A percentile compares a stretch with the other conserved stretches of the same genome.
These are phyloP conservation scores for Onthophagus sagittarius DNA, from an alignment of 2,888 invertebrate genomes.

Conservation along the genomic window DNA sequence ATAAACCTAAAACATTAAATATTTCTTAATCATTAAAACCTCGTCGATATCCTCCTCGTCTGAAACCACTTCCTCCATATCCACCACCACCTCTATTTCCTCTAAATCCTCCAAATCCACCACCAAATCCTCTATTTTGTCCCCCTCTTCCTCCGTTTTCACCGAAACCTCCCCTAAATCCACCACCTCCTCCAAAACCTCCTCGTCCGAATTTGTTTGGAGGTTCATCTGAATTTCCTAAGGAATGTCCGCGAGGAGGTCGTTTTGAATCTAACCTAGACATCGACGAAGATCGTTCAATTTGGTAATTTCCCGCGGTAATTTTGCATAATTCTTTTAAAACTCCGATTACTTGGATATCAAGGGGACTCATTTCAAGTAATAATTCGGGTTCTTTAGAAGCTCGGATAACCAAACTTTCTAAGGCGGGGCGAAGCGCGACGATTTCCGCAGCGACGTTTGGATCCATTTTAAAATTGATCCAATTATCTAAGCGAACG, in stretches of 20 bases:
- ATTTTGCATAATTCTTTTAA: conserved; percentile 72
- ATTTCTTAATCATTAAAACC: conserved; percentile 15
- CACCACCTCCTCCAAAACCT: conserved; percentile 30
- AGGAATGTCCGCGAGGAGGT: conserved; percentile 49
- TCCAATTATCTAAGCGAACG: conserved; percentile 89
- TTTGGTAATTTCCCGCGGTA: conserved; percentile 70
- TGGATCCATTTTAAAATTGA: conserved; percentile 83
- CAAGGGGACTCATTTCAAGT: conserved; percentile 58
- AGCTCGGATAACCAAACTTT: conserved; percentile 76
- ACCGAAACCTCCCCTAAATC: conserved; percentile 31
- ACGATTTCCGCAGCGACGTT: conserved; percentile 75
- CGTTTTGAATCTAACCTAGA: conserved; percentile 54
- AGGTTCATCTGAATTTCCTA: conserved; percentile 40
- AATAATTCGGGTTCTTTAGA: conserved; percentile 77
- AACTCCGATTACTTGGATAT: conserved; percentile 66
- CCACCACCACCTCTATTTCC: conserved; percentile 22
- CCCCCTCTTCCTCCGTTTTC: conserved; percentile 29
- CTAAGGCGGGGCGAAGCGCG: conserved; percentile 84
- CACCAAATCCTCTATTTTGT: conserved; percentile 27
- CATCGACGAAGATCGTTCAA: conserved; percentile 55
- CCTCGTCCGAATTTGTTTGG: conserved; percentile 48
- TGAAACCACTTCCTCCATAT: conserved; percentile 24
- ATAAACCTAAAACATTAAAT: neutral
- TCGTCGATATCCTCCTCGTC: conserved; percentile 6
- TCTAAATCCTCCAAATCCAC: conserved; percentile 21